A percentile compares a stretch with the other conserved stretches of the same genome.
Conservation (phyloP, 2,113 vertebrate species). For the Connochaetes taurinus region DNA sequence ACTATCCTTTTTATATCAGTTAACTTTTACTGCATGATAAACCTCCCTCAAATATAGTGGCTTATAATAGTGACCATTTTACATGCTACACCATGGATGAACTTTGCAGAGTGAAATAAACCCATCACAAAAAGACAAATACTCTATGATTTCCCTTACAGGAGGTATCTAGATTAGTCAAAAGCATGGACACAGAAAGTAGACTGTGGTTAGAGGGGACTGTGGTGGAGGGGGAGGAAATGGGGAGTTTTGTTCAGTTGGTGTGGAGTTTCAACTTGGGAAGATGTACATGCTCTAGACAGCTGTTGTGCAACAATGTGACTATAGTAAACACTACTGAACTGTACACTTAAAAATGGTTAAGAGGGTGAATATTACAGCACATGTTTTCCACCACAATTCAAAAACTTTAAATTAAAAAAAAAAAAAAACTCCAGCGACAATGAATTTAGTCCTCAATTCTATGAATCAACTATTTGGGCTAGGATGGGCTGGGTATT, state of each 20-base stretch:
- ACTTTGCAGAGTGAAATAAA: background rate
- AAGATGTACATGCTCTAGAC: background rate
- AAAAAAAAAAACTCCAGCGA: too few species aligned
- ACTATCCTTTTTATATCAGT: background rate
- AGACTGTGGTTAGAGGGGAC: background rate
- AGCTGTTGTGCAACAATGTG: background rate
- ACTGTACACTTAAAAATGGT: background rate
- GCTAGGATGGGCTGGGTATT: background rate
- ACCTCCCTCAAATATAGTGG: background rate
- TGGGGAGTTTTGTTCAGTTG: background rate
- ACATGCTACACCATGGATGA: background rate
- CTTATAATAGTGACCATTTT: background rate
- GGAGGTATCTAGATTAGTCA: background rate
- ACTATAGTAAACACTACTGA: background rate
- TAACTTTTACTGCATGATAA: background rate
- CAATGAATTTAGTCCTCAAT: background rate
- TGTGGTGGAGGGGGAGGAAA: background rate
- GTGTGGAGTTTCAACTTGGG: background rate
- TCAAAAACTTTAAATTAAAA: background rate
- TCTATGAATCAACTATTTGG: background rate
- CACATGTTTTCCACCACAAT: background rate
- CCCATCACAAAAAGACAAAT: background rate
- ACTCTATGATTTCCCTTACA: background rate
- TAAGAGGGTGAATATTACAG: background rate
- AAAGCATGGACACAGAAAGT: background rate